phyloP scores from a whole-genome alignment of 2,113 vertebrate species.

The Pelecanus crispus region DNA sequence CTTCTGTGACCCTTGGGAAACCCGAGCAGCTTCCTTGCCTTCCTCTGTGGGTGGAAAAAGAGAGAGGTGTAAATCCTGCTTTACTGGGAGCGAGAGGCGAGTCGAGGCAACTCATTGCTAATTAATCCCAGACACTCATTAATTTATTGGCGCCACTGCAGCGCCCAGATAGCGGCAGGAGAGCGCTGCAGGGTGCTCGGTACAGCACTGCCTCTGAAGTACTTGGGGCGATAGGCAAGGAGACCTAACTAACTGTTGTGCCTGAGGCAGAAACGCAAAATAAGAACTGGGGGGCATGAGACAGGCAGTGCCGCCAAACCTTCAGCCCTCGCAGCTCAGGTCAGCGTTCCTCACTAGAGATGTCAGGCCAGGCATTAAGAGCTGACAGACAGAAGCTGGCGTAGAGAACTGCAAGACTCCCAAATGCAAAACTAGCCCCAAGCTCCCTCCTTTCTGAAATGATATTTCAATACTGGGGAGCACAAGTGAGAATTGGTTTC shows the following conservation, averaged over 20 bases:
- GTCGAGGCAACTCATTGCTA: constrained; percentile 33
- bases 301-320: background rate
- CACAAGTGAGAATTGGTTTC: background rate
- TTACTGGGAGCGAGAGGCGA: background rate
- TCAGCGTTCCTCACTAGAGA: background rate
- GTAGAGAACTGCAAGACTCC: background rate
- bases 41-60: constrained; percentile 22
- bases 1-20: background rate
- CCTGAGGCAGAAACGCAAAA: background rate
- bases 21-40: background rate
- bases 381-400: background rate
- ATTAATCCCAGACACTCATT: constrained; percentile 67
- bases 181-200: background rate
- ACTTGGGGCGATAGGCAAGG: background rate
- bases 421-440: background rate
- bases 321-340: background rate
- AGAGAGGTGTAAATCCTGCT: constrained; percentile 22
- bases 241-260: background rate
- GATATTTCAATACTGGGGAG: background rate
- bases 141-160: constrained; percentile 24
- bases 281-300: accelerated
- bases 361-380: background rate
- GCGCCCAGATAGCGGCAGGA: background rate
- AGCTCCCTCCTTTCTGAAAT: background rate
- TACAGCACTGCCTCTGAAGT: background rate